A percentile compares a stretch with the other conserved stretches of the same genome.
Conservation (phyloP, 2,113 vertebrate genomes). For the Mus musculus region DNA sequence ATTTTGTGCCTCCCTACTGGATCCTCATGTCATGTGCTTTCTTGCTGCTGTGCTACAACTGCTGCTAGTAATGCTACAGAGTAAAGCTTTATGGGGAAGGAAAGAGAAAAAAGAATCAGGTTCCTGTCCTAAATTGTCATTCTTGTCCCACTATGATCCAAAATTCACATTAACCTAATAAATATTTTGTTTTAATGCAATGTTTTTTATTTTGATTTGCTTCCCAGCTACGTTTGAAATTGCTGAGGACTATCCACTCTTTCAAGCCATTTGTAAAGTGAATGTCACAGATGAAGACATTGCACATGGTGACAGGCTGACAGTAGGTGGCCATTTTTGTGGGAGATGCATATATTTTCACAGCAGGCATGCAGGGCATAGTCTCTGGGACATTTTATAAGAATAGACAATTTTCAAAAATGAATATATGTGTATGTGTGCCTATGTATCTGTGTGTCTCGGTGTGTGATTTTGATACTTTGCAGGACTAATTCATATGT, state of each 20-base stretch:
- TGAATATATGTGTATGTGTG: background rate
- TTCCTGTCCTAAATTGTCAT: background rate
- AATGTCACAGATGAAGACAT: conserved; percentile 44
- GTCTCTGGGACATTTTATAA: background rate
- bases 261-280: conserved; percentile 66
- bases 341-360: background rate
- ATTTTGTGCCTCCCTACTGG: background rate
- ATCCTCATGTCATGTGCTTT: background rate
- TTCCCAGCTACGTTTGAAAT: conserved; percentile 68
- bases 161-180: background rate
- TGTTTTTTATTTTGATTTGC: conserved; percentile 36
- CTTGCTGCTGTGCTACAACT: background rate
- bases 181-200: background rate
- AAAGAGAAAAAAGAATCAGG: background rate
- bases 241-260: conserved; percentile 68
- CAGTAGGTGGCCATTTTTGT: background rate
- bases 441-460: background rate
- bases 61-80: background rate
- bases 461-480: background rate
- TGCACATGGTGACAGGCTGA: conserved; percentile 56
- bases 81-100: background rate
- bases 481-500: conserved; percentile 26
- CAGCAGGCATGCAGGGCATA: background rate
- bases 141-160: background rate
- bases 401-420: background rate